Conservation (phyloP, 53 echinoderm and acorn worm genomes). For the Luidia sarsii region DNA sequence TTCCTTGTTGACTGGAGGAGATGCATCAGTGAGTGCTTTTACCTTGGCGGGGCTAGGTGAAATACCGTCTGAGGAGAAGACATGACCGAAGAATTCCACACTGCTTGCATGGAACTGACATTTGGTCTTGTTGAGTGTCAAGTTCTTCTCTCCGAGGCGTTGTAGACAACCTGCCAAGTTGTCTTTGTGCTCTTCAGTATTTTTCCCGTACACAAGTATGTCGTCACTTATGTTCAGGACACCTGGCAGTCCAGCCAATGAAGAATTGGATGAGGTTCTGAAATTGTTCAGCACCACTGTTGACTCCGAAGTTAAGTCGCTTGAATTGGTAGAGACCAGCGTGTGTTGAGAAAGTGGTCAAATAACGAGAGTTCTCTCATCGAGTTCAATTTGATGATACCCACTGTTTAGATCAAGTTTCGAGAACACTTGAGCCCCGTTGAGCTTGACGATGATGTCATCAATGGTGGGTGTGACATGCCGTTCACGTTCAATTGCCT, state of each 20-base stretch:
- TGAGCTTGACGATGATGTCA: conserved; percentile 57
- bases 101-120: conserved; percentile 43
- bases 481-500: conserved; percentile 63
- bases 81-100: conserved; percentile 58
- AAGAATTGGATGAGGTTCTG: conserved; percentile 57
- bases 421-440: conserved; percentile 55
- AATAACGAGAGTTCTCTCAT: conserved; percentile 48
- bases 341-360: too few relatives aligned
- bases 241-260: conserved; percentile 50
- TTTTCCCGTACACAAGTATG: conserved; percentile 35
- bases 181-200: conserved; percentile 44
- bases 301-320: conserved; percentile 69
- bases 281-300: conserved; percentile 61
- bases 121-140: conserved; percentile 2
- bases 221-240: conserved; percentile 32
- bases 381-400: conserved; percentile 75
- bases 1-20: conserved; percentile 48
- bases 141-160: conserved; percentile 43
- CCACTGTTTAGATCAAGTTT: conserved; percentile 71
- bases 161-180: conserved; percentile 31
- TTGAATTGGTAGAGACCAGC: conserved; percentile 46
- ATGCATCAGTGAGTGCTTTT: conserved; percentile 42
- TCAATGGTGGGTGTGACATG: conserved; percentile 70
- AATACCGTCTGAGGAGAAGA: conserved; percentile 30
- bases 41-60: conserved; percentile 49